A percentile compares a stretch with the other conserved stretches of the same genome.
These are phyloP conservation scores for Squalus acanthias DNA, from an alignment of 2,797 vertebrate species.

Conservation along the genomic window DNA sequence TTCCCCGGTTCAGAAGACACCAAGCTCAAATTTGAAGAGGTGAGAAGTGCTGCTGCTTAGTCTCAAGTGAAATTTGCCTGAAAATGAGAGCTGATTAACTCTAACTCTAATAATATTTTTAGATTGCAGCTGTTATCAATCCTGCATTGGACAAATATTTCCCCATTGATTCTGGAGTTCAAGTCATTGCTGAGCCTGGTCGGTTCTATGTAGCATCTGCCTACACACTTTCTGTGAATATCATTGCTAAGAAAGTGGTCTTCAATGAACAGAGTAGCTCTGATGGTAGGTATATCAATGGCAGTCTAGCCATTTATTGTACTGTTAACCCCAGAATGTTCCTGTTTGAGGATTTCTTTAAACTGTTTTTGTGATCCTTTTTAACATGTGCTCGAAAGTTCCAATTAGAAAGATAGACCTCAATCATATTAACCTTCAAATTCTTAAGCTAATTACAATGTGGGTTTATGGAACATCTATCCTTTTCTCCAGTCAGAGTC, in stretches of 20 bases:
- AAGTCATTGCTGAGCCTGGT: constrained; percentile 84
- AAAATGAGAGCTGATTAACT: neutral
- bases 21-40: constrained; percentile 96
- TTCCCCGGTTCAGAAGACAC: constrained; percentile 88
- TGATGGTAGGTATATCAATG: constrained; percentile 60
- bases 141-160: constrained; percentile 90
- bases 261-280: constrained; percentile 76
- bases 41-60: constrained; percentile 47
- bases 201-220: constrained; percentile 93
- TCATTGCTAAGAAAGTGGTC: constrained; percentile 91
- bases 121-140: constrained; percentile 86
- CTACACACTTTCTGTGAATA: constrained; percentile 86
- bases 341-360: neutral
- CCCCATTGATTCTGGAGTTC: constrained; percentile 72
- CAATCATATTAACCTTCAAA: neutral
- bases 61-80: neutral
- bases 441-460: neutral
- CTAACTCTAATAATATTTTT: neutral
- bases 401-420: neutral
- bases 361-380: neutral
- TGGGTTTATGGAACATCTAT: neutral
- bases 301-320: neutral
- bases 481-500: too few relatives aligned
- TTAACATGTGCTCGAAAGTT: too few relatives aligned
- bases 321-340: neutral